These are phyloP conservation scores for Serilophus lunatus DNA, from an alignment of 2,113 vertebrate genomes.

Conservation along the genomic window DNA sequence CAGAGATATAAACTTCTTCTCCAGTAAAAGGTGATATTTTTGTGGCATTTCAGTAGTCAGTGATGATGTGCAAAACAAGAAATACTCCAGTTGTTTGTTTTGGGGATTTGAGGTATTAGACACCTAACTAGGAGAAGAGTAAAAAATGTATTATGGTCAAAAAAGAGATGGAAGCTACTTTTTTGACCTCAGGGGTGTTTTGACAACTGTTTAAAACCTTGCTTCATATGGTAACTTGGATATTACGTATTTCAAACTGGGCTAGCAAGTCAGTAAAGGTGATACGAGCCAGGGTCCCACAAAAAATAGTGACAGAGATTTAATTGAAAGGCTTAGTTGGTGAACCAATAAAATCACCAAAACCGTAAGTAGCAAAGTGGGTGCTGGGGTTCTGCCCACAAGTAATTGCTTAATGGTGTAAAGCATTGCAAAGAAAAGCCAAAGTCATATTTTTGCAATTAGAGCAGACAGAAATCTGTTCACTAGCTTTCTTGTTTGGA, in stretches of 20 bases:
- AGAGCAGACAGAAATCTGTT: constrained; percentile 63
- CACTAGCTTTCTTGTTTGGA: constrained; percentile 62
- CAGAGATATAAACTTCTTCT: not conserved
- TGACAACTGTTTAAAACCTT: not conserved
- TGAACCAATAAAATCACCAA: constrained; percentile 51
- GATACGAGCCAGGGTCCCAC: not conserved
- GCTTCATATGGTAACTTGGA: not conserved
- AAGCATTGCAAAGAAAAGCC: constrained; percentile 53
- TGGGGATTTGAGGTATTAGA: not conserved
- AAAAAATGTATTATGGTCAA: not conserved
- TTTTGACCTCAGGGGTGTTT: not conserved
- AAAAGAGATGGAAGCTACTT: not conserved
- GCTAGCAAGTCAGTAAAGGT: not conserved
- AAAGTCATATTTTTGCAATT: constrained; percentile 64
- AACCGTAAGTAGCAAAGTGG: constrained; percentile 58
- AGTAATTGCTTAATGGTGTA: constrained; percentile 62
- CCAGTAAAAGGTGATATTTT: not conserved
- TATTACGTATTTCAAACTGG: not conserved
- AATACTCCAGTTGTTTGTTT: not conserved
- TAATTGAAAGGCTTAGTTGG: constrained; percentile 58
- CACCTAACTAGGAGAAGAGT: not conserved
- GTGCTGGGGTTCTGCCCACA: constrained; percentile 59
- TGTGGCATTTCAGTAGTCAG: not conserved
- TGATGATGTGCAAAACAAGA: not conserved
- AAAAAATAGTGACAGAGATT: constrained; percentile 40